Base-by-base conservation (phyloP, 2,797 vertebrate species). In the Glossophaga mutica region DNA sequence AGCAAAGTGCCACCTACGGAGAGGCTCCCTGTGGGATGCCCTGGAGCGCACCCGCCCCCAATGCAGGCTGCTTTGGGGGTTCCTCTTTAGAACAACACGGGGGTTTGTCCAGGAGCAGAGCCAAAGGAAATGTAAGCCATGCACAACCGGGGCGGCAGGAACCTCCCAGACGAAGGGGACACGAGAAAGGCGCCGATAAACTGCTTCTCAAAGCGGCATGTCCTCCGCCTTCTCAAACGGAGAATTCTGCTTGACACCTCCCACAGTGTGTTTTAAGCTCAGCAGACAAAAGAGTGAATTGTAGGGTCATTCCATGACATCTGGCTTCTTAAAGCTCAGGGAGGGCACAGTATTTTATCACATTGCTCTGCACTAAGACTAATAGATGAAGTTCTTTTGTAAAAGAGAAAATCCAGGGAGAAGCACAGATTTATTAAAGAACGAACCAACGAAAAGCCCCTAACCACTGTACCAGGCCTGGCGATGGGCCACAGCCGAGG, bases 141-240 rank as follows among this genome's bases (percentile, higher is more conserved):
- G 97, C 95, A 96, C 97, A 97, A 97, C 98, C 84, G 48, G 86
- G 86, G 95, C 96, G 86, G 98, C 95, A 85, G 97, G 96, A 95
- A 94, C 97, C 94, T 96, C 93, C 59, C 93, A 93, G 92, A 98
- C 97, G 98, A 97, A 98, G 98, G 78, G 96, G 96, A 98, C 98
- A 95, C 98, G 97, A 78, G 98, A 98, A 97, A 98, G 97, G 96
- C 98, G 98, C 97, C 97, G 97, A 92, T 97, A 98, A 98, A 98
- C 91, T 91, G 96, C 95, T 96, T 65, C 97, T 98, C 96, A 96
- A 96, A 97, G 97, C 96, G 98, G 95, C 95, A 95, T 93, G 94
- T 97, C 98, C 98, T 98, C 96, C 96, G 98, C 77, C 92, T 95
- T 97, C 97, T 97, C 96, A 91, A 94, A 98, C 44, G 97, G 97